Base-by-base conservation (phyloP, 2,888 invertebrate species). In the Oscheius sp. region DNA sequence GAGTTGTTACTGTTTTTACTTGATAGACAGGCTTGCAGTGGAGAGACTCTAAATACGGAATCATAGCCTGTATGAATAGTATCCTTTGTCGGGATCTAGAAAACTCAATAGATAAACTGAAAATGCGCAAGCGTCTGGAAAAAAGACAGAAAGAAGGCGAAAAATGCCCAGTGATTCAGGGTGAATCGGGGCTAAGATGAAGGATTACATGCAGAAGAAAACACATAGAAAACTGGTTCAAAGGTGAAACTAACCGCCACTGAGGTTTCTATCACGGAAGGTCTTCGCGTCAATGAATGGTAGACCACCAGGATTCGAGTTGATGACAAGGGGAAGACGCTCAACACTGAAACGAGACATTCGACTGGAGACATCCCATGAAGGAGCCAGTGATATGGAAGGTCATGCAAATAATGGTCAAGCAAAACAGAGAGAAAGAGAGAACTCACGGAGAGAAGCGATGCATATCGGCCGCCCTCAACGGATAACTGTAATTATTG, bases 181-280 rank as follows among this genome's bases (percentile, higher is more conserved):
- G n/a, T n/a, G 41, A 26, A 59, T 24, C 26, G 59, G 26, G 59
- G 59, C 59, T 59, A 59, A 59, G 59, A 41, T 44, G 44, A n/a
- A n/a, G 59, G 44, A 59, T 59, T 59, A 59, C 44, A 41, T 17
- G 41, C n/a, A n/a, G 41, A 57, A n/a, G 41, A 24, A 30, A 59
- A 41, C 41, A 41, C 30, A 30, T 17, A 33, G 12, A 12, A 56
- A 56, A 36, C 56, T 12, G 33, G 56, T 56, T n/a, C 38, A 24
- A 14, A 30, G 22, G 59, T 44, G 57, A 38, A 32, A 57, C 57
- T 20, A 17, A 54, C 59, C 44, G 26, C 59, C 59, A 26, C 44
- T 59, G 24, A 59, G 59, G 41, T 38, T 59, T 30, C 59, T 38
- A 26, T 59, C 59, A 14, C 59, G 38, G 41, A 59, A 59, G 17